Evolutionary conservation across 2,797 vertebrate genomes (phyloP), one percentile per base, ranked within the genome.

Genomic region (Pipistrellus kuhlii): DNA sequence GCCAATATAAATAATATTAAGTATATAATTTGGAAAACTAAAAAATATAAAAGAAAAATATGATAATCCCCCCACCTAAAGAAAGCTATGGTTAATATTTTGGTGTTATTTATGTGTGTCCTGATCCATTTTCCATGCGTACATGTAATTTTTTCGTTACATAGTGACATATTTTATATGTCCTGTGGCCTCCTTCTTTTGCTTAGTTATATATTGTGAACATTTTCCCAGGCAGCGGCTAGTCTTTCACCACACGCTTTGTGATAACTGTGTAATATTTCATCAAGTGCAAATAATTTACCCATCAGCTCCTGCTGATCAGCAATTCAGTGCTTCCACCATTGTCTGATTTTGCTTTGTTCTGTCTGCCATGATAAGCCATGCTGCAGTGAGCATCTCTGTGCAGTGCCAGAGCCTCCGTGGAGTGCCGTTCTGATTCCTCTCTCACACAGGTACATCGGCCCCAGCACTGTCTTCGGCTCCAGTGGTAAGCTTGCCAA

Each of bases 401-500:
- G 35, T 90, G 55, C 46, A 66, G 30, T 30, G 13, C 51, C 48
- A 7, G 82, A 92, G 55, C 35, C 13, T 18, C 73, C 64, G 30
- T 8, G 13, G 69, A 72, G 64, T 86, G 35, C 88, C 77, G 68
- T 17, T 78, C 89, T 96, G 88, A 88, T 89, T 53, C 69, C 80
- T 88, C 55, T 98, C 90, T 97, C 85, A 48, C 92, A 85, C 97
- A 99, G 99, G 88, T 99, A 99, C 96, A 99, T 99, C 18, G 99
- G 99, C 41, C 99, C 99, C 32, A 99, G 99, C 97, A 99, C 99
- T 1, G 99, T 99, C 95, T 99, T 99, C 81, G 99, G 99, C 59
- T 99, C 99, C 14, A 99, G 99, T 98, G 99, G 99, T 97, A 99
- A 99, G 96, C 98, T 99, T 93, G 99, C 99, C 85, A 99, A 99